Evolutionary conservation across 2,113 vertebrate species (phyloP).

Genomic region (Lycaon pictus): DNA sequence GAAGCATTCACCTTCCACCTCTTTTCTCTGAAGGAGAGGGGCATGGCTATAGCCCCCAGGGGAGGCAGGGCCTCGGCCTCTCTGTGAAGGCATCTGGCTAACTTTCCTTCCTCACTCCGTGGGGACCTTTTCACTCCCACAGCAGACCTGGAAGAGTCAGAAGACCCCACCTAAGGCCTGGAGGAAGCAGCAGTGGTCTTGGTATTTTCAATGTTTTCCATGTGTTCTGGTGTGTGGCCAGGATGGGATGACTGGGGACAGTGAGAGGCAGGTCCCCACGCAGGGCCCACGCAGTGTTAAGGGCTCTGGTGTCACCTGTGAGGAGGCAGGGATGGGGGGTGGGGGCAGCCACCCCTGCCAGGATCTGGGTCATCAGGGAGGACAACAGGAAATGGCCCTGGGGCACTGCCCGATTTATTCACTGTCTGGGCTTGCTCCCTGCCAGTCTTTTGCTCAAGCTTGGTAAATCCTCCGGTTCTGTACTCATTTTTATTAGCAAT

Average conservation of each 20-base stretch:
- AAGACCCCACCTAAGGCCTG: neutral
- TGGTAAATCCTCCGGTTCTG: conserved; percentile 88
- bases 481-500: conserved; percentile 90
- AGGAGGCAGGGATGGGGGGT: too few relatives aligned
- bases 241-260: too few relatives aligned
- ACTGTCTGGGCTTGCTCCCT: conserved; percentile 86
- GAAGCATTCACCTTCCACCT: neutral
- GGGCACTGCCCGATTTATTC: conserved; percentile 85
- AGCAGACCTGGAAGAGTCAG: neutral
- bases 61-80: too few relatives aligned
- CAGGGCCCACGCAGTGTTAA: rapidly evolving
- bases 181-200: neutral
- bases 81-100: neutral
- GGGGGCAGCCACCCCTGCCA: conserved; percentile 35
- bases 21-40: neutral
- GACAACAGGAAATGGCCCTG: conserved; percentile 78
- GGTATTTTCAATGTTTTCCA: neutral
- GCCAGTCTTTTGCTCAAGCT: conserved; percentile 81
- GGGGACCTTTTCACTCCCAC: neutral
- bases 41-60: too few relatives aligned
- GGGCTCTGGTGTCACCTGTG: too few relatives aligned
- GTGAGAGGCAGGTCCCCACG: too few relatives aligned
- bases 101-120: neutral
- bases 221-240: neutral
- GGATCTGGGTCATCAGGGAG: conserved; percentile 69